Percentiles rank a stretch among this genome's conserved stretches.
phyloP scores from a whole-genome alignment of 1,140 invertebrate genomes.

The Leptopilina clavipes region DNA sequence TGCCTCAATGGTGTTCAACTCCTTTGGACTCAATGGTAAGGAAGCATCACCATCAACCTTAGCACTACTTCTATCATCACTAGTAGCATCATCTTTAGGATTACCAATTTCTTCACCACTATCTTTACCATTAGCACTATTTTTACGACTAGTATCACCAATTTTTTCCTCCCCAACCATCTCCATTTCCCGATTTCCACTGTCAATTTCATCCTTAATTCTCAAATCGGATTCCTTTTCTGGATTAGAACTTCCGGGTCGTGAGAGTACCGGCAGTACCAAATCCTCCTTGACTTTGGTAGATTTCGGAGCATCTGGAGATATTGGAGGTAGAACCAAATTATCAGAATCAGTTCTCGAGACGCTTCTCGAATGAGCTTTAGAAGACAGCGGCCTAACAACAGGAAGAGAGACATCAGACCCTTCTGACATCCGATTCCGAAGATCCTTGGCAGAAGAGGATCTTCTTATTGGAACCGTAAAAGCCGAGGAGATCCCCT shows the following conservation, averaged over 20 bases:
- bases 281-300: constrained; percentile 54
- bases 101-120: no score
- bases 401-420: constrained; percentile 59
- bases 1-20: constrained; percentile 30
- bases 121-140: no score
- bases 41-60: not conserved
- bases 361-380: constrained; percentile 35
- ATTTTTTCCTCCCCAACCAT: not conserved
- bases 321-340: constrained; percentile 66
- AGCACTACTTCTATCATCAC: not conserved
- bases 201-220: not conserved
- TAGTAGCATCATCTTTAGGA: not conserved
- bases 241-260: constrained; percentile 35
- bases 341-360: constrained; percentile 50
- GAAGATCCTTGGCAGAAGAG: constrained; percentile 55
- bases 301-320: constrained; percentile 60
- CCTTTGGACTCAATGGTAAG: not conserved
- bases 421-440: constrained; percentile 41
- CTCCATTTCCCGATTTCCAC: no score
- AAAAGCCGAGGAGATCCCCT: constrained; percentile 59
- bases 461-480: constrained; percentile 49
- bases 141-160: no score
- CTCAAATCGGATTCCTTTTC: not conserved
- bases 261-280: constrained; percentile 60
- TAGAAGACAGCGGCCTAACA: constrained; percentile 55